Evolutionary conservation across 2,888 invertebrate species (phyloP).

Genomic region (Neoscelio sp.): DNA sequence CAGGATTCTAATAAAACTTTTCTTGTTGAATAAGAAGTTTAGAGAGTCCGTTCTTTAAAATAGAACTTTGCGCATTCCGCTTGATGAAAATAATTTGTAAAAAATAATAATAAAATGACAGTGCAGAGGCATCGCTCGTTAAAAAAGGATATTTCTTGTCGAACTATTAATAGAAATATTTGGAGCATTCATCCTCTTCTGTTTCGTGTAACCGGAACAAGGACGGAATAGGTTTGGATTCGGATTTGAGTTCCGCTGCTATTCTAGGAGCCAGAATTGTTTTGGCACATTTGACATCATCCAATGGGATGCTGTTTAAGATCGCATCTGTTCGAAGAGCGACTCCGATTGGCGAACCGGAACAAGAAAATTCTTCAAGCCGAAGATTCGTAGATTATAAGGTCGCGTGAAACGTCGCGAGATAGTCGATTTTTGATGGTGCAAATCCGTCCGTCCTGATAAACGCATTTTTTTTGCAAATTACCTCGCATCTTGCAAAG

Average conservation of each 20-base stretch:
- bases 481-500: too few relatives aligned
- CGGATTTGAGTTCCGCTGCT: not conserved
- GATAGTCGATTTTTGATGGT: constrained; percentile 30
- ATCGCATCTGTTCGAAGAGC: constrained; percentile 4
- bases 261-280: constrained; percentile 16
- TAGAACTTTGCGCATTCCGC: too few relatives aligned
- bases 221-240: not conserved
- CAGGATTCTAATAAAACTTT: constrained; percentile 30
- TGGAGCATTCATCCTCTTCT: not conserved
- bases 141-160: too few relatives aligned
- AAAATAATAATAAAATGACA: too few relatives aligned
- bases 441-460: not conserved
- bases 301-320: not conserved
- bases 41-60: too few relatives aligned
- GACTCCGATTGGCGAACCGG: constrained; percentile 15
- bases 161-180: constrained; percentile 18
- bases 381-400: constrained; percentile 44
- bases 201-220: not conserved
- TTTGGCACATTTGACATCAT: not conserved
- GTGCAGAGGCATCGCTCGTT: too few relatives aligned
- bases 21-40: constrained; percentile 14
- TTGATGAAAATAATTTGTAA: too few relatives aligned
- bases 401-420: constrained; percentile 20
- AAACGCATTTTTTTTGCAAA: too few relatives aligned
- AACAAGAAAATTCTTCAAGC: constrained; percentile 43